Conservation (phyloP, 2,797 vertebrate genomes). For the Helarctos malayanus region DNA sequence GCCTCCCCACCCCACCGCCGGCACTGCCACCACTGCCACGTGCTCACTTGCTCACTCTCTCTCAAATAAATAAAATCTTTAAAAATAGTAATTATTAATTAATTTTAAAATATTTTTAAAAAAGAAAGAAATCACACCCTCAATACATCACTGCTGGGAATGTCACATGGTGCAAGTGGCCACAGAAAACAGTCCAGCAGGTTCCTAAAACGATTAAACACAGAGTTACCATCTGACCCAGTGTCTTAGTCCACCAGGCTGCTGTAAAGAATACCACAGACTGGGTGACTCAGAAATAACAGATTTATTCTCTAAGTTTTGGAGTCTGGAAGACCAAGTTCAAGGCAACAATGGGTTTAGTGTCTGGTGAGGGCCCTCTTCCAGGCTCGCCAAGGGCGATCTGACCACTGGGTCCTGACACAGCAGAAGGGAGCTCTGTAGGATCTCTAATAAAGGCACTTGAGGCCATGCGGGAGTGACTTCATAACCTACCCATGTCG, state of each 20-base stretch:
- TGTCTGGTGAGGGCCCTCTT: neutral
- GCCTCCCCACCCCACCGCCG: no score
- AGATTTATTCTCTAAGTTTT: accelerated
- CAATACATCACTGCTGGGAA: no score
- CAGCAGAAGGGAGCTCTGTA: neutral
- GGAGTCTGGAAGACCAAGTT: neutral
- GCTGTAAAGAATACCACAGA: neutral
- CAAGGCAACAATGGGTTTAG: neutral
- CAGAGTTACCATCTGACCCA: neutral
- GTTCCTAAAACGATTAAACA: no score
- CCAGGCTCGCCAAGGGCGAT: neutral
- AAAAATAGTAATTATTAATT: no score
- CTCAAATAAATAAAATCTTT: no score
- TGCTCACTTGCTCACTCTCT: no score
- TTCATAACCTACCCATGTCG: neutral
- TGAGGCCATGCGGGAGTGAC: neutral
- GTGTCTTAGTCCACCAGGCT: neutral
- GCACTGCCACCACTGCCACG: no score
- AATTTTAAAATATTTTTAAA: no score
- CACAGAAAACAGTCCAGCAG: neutral
- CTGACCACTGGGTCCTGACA: neutral
- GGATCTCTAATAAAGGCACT: neutral
- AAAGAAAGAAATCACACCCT: no score
- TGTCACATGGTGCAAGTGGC: no score
- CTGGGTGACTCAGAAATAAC: neutral